phyloP scores from a whole-genome alignment of 2,888 invertebrate genomes.

The Spialia ferax region DNA sequence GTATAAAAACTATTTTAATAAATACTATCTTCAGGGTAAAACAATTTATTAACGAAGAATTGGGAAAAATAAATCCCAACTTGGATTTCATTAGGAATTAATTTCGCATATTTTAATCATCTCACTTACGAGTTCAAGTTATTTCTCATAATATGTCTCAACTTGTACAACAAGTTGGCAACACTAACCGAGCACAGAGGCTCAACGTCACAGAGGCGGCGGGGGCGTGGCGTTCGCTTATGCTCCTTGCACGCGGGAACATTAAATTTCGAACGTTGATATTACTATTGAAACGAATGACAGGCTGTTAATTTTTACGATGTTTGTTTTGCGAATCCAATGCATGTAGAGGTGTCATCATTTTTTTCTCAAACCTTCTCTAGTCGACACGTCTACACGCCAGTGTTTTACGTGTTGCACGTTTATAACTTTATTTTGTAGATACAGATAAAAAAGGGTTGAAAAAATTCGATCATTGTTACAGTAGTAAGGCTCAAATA shows the following conservation, averaged over 20 bases:
- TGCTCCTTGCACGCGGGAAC: slow-evolving; percentile 31
- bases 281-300: slow-evolving; percentile 43
- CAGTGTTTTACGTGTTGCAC: background rate
- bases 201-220: slow-evolving; percentile 54
- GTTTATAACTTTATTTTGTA: too few species aligned
- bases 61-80: too few species aligned
- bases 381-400: slow-evolving; percentile 1
- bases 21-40: too few species aligned
- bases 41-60: too few species aligned
- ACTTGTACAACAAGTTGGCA: slow-evolving; percentile 32
- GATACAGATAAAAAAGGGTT: background rate
- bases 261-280: slow-evolving; percentile 43
- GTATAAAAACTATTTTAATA: too few species aligned
- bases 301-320: slow-evolving; percentile 38
- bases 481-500: too few species aligned
- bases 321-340: slow-evolving; percentile 29
- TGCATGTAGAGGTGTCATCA: slow-evolving; percentile 16
- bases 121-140: too few species aligned
- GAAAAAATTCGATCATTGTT: background rate
- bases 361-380: slow-evolving; percentile 11
- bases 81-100: too few species aligned
- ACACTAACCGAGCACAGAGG: slow-evolving; percentile 47
- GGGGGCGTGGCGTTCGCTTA: slow-evolving; percentile 51
- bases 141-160: background rate
- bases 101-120: too few species aligned